These are phyloP conservation scores for Diarsia brunnea DNA, from an alignment of 2,888 invertebrate genomes.

Conservation along the genomic window DNA sequence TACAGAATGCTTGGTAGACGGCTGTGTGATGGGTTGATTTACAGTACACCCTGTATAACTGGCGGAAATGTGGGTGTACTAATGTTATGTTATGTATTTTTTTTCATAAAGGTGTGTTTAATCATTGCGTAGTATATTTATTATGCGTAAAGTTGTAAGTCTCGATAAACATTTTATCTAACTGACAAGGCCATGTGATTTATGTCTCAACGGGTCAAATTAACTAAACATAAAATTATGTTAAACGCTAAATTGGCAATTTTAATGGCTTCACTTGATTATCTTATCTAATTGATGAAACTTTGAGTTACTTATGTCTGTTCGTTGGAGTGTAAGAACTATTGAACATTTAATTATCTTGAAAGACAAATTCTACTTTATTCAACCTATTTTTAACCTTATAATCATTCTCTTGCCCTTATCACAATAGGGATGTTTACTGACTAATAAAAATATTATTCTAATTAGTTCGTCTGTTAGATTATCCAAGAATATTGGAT, in stretches of 20 bases:
- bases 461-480: too few species aligned
- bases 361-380: neutral
- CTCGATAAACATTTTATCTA: constrained; percentile 41
- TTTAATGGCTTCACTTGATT: constrained; percentile 54
- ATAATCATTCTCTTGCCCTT: too few species aligned
- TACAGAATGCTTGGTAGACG: too few species aligned
- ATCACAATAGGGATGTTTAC: too few species aligned
- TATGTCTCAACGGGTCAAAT: constrained; percentile 49
- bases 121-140: constrained; percentile 8
- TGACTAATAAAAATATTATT: too few species aligned
- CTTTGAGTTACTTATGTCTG: neutral
- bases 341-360: neutral
- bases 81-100: neutral
- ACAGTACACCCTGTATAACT: too few species aligned
- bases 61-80: too few species aligned
- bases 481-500: too few species aligned
- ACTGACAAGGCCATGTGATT: constrained; percentile 58
- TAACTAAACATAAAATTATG: constrained; percentile 62
- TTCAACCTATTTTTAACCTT: neutral
- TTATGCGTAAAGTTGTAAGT: constrained; percentile 13
- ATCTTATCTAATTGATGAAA: neutral
- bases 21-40: too few species aligned
- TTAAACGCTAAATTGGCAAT: constrained; percentile 39
- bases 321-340: neutral
- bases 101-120: constrained; percentile 28